phyloP scores from a whole-genome alignment of 2,888 invertebrate species.

The Allophyes oxyacanthae region DNA sequence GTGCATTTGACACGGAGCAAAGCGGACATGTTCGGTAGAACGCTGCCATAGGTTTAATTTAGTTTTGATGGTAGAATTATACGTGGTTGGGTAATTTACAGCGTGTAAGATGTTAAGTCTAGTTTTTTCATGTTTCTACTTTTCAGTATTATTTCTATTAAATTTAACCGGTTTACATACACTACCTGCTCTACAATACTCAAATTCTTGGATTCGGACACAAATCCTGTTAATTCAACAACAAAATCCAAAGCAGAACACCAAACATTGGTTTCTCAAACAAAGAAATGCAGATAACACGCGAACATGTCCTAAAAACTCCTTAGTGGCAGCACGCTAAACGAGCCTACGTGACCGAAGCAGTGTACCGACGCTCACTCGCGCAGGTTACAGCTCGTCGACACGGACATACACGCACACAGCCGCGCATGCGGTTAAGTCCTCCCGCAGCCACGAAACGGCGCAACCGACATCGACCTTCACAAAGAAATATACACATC shows the following conservation, averaged over 20 bases:
- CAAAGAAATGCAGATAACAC: constrained; percentile 67
- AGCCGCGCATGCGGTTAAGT: constrained; percentile 74
- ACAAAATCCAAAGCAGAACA: constrained; percentile 14
- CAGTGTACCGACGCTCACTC: constrained; percentile 80
- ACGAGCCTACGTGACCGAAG: constrained; percentile 87
- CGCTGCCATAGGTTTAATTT: constrained; percentile 2
- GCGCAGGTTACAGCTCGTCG: constrained; percentile 57
- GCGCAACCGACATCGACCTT: constrained; percentile 79
- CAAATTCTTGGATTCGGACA: neutral
- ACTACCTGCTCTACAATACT: neutral
- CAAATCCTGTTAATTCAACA: neutral
- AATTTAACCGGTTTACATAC: neutral
- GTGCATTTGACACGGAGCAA: constrained; percentile 70
- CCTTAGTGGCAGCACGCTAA: constrained; percentile 65
- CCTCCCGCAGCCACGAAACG: constrained; percentile 54
- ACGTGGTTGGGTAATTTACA: neutral
- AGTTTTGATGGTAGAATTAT: neutral
- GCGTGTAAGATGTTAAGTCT: accelerated
- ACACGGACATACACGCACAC: constrained; percentile 72
- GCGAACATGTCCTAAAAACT: constrained; percentile 72
- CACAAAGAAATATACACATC: constrained; percentile 83
- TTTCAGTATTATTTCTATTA: neutral
- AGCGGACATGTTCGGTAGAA: constrained; percentile 67
- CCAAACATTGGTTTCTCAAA: constrained; percentile 48
- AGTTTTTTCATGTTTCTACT: constrained; percentile 1